phyloP scores from a whole-genome alignment of 2,888 invertebrate genomes.

The Arctia plantaginis region DNA sequence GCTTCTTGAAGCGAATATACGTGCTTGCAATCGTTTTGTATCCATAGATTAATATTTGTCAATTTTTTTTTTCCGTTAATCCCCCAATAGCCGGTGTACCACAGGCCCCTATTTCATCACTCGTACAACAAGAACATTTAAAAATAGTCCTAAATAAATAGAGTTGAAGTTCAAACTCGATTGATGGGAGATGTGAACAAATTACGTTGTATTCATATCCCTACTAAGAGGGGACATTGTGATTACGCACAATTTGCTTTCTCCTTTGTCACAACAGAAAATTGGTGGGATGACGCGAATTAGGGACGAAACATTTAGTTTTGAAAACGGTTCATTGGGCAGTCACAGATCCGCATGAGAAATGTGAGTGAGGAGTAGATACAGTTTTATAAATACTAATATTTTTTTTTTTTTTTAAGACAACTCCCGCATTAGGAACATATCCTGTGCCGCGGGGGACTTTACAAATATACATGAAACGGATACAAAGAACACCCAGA shows the following conservation, averaged over 20 bases:
- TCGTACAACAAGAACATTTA: neutral
- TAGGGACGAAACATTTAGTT: conserved; percentile 10
- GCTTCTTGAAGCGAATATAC: neutral
- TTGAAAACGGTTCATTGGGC: neutral
- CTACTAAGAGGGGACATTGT: conserved; percentile 25
- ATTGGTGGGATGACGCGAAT: conserved; percentile 19
- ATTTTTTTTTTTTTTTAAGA: too few relatives aligned
- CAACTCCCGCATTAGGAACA: too few relatives aligned
- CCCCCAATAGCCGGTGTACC: neutral
- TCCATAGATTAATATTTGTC: neutral
- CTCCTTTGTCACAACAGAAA: conserved; percentile 31
- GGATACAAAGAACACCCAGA: too few relatives aligned
- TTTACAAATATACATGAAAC: too few relatives aligned
- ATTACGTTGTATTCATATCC: conserved; percentile 8
- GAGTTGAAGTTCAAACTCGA: conserved; percentile 18
- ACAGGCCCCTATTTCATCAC: neutral
- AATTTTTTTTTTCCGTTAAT: neutral
- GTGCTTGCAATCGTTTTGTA: neutral
- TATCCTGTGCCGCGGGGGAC: too few relatives aligned
- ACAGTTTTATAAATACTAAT: too few relatives aligned
- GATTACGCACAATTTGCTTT: conserved; percentile 34
- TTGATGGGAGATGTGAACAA: neutral
- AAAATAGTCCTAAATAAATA: neutral
- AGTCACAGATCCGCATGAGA: neutral
- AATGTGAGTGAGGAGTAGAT: neutral